Conservation (phyloP, 2,797 vertebrate species). For the Lacerta bilineata region DNA sequence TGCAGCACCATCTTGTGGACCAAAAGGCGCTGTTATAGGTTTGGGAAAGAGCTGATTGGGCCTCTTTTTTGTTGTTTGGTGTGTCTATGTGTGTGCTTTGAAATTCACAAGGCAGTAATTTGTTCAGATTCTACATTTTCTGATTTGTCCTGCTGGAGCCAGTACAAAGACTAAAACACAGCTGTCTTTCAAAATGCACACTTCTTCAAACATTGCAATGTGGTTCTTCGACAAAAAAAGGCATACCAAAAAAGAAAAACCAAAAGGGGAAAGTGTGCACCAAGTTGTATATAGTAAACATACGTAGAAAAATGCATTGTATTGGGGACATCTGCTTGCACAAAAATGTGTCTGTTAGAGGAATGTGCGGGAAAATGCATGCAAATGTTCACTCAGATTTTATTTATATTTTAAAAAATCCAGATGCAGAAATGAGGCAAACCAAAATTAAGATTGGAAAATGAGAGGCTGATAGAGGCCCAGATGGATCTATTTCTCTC, state of each 20-base stretch:
- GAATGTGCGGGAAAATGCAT: too few relatives aligned
- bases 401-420: too few relatives aligned
- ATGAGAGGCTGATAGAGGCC: background rate
- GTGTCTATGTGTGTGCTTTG: background rate
- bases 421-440: background rate
- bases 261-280: too few relatives aligned
- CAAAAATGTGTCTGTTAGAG: too few relatives aligned
- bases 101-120: background rate
- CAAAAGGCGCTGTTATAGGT: background rate
- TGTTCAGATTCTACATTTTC: background rate
- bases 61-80: background rate
- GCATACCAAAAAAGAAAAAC: too few relatives aligned
- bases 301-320: background rate
- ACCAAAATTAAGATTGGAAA: background rate
- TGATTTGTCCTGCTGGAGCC: background rate
- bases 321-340: too few relatives aligned
- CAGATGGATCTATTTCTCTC: background rate
- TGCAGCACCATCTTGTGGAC: constrained; percentile 17
- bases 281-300: too few relatives aligned
- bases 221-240: too few relatives aligned
- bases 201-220: too few relatives aligned
- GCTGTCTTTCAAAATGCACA: too few relatives aligned
- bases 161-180: background rate
- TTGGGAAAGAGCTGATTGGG: too few relatives aligned
- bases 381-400: too few relatives aligned